A percentile compares a stretch with the other conserved stretches of the same genome.
Conservation (phyloP, 1,140 invertebrate genomes). For the Nymphalis io region DNA sequence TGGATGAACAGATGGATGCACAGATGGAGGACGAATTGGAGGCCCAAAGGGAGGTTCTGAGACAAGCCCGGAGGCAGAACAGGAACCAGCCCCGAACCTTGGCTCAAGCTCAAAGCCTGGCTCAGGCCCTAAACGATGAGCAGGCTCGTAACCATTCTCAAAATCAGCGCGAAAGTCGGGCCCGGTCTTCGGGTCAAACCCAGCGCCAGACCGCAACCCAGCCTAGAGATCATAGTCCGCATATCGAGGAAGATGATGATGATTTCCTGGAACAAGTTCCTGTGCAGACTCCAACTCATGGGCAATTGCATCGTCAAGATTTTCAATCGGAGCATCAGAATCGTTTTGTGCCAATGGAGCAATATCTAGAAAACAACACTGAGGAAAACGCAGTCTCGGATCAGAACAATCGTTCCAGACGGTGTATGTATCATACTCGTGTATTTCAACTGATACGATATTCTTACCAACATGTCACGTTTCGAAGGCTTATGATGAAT, state of each 20-base stretch:
- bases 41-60: not conserved
- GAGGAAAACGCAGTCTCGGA: constrained; percentile 13
- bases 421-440: constrained; percentile 15
- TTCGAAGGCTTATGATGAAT: no score
- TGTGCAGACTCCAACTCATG: not conserved
- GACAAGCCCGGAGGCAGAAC: no score
- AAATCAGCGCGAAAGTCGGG: constrained; percentile 4
- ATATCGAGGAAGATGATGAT: no score
- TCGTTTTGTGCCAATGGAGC: not conserved
- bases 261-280: not conserved
- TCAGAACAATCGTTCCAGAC: constrained; percentile 8
- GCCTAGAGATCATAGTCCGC: constrained; percentile 9
- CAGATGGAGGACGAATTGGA: no score
- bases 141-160: constrained; percentile 7
- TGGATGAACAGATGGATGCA: no score
- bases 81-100: not conserved
- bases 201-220: constrained; percentile 1
- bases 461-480: no score
- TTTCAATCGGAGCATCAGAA: constrained; percentile 21
- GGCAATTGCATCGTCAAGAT: not conserved
- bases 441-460: not conserved
- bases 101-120: constrained; percentile 6
- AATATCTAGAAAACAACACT: constrained; percentile 16
- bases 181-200: not conserved
- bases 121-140: constrained; percentile 7